Conservation (phyloP, 2,113 vertebrate genomes). For the Nematolebias whitei region DNA sequence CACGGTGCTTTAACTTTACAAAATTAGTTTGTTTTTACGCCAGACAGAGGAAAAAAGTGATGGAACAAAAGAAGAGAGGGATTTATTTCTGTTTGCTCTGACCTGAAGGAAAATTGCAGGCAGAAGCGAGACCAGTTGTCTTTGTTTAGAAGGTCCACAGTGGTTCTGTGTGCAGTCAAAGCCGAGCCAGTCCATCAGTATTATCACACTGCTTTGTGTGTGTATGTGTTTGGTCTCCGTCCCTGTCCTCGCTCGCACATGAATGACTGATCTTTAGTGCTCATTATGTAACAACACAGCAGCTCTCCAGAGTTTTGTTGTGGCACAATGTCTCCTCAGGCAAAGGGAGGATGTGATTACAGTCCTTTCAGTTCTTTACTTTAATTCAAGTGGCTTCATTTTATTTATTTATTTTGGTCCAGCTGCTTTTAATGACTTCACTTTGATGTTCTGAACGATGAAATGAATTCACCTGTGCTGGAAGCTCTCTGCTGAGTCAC, state of each 20-base stretch:
- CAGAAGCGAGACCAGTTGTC: conserved; percentile 4
- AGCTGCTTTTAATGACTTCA: conserved; percentile 1
- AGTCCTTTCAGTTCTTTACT: conserved; percentile 53
- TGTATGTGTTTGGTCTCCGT: conserved; percentile 3
- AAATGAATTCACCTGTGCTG: neutral
- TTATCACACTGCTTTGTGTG: conserved; percentile 13
- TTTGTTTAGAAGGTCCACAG: conserved; percentile 42
- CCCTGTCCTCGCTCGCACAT: conserved; percentile 45
- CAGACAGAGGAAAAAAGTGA: neutral
- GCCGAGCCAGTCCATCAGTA: conserved; percentile 14
- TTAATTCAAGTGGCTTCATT: conserved; percentile 23
- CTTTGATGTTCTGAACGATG: neutral
- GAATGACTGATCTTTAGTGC: conserved; percentile 49
- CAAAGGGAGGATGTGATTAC: conserved; percentile 33
- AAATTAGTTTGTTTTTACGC: neutral
- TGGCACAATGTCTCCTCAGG: conserved; percentile 35
- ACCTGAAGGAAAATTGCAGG: conserved; percentile 20
- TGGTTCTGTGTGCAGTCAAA: conserved; percentile 10
- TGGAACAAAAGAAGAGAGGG: neutral
- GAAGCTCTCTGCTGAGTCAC: conserved; percentile 44
- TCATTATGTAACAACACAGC: conserved; percentile 60
- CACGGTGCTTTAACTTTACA: conserved; percentile 15
- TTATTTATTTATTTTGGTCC: neutral
- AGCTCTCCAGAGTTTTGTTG: conserved; percentile 47
- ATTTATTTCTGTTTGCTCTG: conserved; percentile 22